A percentile compares a stretch with the other conserved stretches of the same genome.
Evolutionary conservation across 1,140 invertebrate species (phyloP).

Genomic region (Pseudomyrmex gracilis): DNA sequence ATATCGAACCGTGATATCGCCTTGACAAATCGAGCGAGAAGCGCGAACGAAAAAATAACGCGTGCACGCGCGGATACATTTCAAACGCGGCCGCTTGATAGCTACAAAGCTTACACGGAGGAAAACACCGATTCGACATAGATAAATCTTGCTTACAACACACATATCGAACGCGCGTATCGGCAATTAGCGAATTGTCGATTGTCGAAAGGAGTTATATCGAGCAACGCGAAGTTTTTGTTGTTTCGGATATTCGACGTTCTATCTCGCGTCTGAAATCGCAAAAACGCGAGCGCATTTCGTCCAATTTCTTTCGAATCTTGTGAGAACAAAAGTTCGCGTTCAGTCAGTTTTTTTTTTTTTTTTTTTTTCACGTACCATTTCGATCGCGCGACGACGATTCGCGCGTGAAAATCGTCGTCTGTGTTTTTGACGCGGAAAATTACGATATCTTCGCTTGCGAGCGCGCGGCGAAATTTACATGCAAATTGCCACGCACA

Average conservation of each 20-base stretch:
- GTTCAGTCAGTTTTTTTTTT: neutral
- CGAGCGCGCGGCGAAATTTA: constrained; percentile 54
- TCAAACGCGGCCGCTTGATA: constrained; percentile 29
- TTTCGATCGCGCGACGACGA: no score
- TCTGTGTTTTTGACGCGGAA: neutral
- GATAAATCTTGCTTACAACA: neutral
- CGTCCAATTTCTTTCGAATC: neutral
- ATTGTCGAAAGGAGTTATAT: neutral
- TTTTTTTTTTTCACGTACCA: no score
- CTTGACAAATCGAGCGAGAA: constrained; percentile 60
- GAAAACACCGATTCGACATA: constrained; percentile 4
- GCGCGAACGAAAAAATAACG: neutral
- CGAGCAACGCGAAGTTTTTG: neutral
- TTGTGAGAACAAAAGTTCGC: neutral
- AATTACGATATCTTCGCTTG: constrained; percentile 46
- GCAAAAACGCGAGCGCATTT: neutral
- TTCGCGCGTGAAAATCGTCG: neutral
- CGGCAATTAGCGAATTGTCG: neutral
- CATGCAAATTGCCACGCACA: constrained; percentile 66
- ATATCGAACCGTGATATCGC: constrained; percentile 25
- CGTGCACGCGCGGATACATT: constrained; percentile 45
- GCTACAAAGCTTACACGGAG: constrained; percentile 6
- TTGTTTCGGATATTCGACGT: neutral
- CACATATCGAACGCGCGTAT: neutral
- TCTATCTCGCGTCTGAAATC: neutral